These are phyloP conservation scores for Stenopsyche tienmushanensis DNA, from an alignment of 1,140 invertebrate genomes.

Conservation along the genomic window DNA sequence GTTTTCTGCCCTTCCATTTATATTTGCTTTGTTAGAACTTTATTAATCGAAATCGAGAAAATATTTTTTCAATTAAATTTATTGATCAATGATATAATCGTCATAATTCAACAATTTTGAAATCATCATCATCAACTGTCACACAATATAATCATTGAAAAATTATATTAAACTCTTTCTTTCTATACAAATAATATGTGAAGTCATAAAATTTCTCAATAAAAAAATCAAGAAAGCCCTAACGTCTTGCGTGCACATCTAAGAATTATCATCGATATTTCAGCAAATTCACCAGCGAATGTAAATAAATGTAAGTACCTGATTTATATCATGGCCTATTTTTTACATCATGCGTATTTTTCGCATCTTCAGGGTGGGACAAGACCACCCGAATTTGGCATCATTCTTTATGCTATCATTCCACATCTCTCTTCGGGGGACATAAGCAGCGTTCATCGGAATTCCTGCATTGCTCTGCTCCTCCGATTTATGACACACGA, in stretches of 20 bases:
- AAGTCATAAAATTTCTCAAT: too few relatives aligned
- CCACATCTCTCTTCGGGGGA: conserved; percentile 3
- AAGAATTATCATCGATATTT: too few relatives aligned
- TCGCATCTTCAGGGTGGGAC: background rate
- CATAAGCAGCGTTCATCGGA: conserved; percentile 16
- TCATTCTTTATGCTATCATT: background rate
- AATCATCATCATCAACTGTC: background rate
- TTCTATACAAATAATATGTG: too few relatives aligned
- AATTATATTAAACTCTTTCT: background rate
- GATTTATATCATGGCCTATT: background rate
- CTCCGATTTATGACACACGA: conserved; percentile 35
- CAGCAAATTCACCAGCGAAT: too few relatives aligned
- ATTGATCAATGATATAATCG: too few relatives aligned
- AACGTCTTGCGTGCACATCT: too few relatives aligned
- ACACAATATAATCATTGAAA: background rate
- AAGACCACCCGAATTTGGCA: background rate
- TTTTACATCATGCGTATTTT: background rate
- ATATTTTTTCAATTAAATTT: background rate
- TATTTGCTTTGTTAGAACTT: background rate
- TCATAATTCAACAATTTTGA: too few relatives aligned
- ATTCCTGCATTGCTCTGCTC: conserved; percentile 31
- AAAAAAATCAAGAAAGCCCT: too few relatives aligned
- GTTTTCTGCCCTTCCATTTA: conserved; percentile 9
- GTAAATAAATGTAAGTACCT: too few relatives aligned
- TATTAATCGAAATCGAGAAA: background rate